Evolutionary conservation across 2,113 vertebrate species (phyloP).

Genomic region (Plotosus lineatus): DNA sequence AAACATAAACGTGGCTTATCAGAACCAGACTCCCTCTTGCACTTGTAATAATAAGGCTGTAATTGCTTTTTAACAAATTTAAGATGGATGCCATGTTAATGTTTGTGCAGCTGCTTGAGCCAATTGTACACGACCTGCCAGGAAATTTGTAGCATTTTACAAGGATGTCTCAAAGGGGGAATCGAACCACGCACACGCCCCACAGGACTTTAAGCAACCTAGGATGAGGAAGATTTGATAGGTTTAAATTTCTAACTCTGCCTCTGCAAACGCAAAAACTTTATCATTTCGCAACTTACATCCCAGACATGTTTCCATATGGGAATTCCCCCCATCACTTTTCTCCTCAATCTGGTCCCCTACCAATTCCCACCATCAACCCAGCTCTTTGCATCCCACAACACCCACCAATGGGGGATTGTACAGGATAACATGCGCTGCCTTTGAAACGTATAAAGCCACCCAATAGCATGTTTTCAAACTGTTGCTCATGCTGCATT

Average conservation of each 20-base stretch:
- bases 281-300: not conserved
- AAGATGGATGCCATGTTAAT: conserved; percentile 68
- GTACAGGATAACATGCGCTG: not conserved
- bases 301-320: not conserved
- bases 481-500: not conserved
- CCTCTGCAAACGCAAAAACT: conserved; percentile 23
- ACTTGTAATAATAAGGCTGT: conserved; percentile 70
- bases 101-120: conserved; percentile 74
- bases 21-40: conserved; percentile 72
- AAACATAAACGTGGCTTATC: conserved; percentile 55
- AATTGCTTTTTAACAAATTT: conserved; percentile 78
- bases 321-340: not conserved
- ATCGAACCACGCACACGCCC: conserved; percentile 10
- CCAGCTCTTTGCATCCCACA: not conserved
- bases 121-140: conserved; percentile 54
- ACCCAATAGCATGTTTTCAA: not conserved
- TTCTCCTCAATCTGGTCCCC: not conserved
- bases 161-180: conserved; percentile 20
- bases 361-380: not conserved
- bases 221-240: conserved; percentile 12
- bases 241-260: conserved; percentile 29
- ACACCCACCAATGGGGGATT: not conserved
- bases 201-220: conserved; percentile 37
- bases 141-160: conserved; percentile 39
- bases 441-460: not conserved